A percentile compares a stretch with the other conserved stretches of the same genome.
Conservation (phyloP, 2,113 vertebrate species). For the Irena cyanogastra region DNA sequence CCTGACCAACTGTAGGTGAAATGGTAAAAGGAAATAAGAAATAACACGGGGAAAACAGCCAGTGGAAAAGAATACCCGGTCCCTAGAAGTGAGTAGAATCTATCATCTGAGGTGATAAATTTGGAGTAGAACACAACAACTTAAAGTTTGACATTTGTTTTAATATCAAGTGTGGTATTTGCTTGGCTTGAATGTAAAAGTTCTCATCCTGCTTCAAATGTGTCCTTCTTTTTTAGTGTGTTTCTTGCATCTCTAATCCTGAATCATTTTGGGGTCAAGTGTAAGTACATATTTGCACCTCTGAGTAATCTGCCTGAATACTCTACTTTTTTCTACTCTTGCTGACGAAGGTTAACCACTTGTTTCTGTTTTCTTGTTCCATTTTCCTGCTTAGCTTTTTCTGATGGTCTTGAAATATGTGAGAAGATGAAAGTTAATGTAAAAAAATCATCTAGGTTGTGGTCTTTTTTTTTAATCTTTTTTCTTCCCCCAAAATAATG, state of each 20-base stretch:
- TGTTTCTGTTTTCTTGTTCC: background rate
- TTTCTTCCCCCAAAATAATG: background rate
- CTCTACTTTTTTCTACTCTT: background rate
- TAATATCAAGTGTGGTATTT: background rate
- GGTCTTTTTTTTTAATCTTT: background rate
- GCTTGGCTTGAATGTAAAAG: background rate
- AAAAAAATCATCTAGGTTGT: background rate
- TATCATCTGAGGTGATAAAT: background rate
- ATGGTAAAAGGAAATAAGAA: background rate
- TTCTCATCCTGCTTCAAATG: background rate
- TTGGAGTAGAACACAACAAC: background rate
- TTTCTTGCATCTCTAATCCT: background rate
- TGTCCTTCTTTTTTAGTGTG: background rate
- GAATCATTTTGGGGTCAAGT: background rate
- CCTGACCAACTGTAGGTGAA: background rate
- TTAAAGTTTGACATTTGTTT: background rate
- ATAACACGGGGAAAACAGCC: background rate
- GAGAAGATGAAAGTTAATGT: background rate
- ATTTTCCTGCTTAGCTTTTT: background rate
- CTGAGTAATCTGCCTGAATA: too few relatives aligned
- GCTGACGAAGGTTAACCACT: accelerated
- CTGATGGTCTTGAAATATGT: background rate
- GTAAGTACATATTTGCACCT: background rate
- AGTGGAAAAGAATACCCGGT: background rate
- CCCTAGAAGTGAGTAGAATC: background rate